Percentiles rank a stretch among this genome's conserved stretches.
These are phyloP conservation scores for Meteorus colon DNA, from an alignment of 2,888 invertebrate genomes.

Conservation along the genomic window DNA sequence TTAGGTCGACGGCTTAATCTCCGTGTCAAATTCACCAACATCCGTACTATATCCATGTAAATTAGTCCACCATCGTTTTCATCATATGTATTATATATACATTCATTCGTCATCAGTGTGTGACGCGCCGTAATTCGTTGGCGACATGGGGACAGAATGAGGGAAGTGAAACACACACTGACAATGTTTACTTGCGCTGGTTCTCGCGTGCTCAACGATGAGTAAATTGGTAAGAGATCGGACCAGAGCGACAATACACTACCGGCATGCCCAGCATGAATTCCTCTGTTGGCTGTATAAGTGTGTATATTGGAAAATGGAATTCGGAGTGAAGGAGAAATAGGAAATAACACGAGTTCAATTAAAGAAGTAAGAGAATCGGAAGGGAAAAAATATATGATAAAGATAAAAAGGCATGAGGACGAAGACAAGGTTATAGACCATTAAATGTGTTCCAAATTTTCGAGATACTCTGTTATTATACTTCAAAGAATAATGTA, in stretches of 20 bases:
- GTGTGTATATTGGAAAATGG: constrained; percentile 1
- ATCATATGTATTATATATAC: neutral
- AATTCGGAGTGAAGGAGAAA: neutral
- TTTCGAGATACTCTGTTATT: neutral
- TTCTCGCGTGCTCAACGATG: constrained; percentile 36
- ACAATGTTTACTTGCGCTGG: constrained; percentile 44
- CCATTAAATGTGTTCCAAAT: neutral
- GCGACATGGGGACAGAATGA: neutral
- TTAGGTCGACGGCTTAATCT: constrained; percentile 2
- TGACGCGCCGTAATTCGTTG: neutral
- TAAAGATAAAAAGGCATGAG: neutral
- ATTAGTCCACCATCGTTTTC: neutral
- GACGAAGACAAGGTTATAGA: neutral
- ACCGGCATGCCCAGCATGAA: constrained; percentile 19
- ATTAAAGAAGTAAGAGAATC: neutral
- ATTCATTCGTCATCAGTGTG: neutral
- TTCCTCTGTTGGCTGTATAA: constrained; percentile 29
- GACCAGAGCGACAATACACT: constrained; percentile 35
- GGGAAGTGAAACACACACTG: constrained; percentile 38
- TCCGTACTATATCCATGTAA: neutral
- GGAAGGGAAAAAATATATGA: neutral
- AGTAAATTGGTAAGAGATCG: constrained; percentile 42
- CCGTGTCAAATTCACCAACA: neutral
- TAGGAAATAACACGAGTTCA: neutral
- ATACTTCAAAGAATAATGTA: neutral